Percentiles rank a stretch among this genome's conserved stretches.
Conservation (phyloP, 2,113 vertebrate species). For the Odocoileus virginianus region DNA sequence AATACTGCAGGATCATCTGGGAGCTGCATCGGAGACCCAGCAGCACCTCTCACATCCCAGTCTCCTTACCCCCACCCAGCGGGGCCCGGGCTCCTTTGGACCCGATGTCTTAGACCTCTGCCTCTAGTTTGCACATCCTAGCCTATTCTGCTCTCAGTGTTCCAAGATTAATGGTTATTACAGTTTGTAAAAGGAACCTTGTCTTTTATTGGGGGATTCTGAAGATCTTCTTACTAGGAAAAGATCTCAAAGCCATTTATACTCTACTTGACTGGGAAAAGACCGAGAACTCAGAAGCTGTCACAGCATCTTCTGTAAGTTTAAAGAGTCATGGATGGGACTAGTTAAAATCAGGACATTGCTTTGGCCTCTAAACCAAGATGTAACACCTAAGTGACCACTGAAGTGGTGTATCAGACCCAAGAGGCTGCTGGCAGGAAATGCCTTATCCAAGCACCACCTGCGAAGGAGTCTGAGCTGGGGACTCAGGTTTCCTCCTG, state of each 20-base stretch:
- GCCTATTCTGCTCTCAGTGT: neutral
- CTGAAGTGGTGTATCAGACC: neutral
- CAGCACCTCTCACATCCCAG: neutral
- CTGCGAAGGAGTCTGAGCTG: too few species aligned
- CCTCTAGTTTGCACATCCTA: neutral
- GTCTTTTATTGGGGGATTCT: neutral
- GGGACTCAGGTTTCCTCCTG: neutral
- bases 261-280: neutral
- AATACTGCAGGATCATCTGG: slow-evolving; percentile 46
- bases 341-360: neutral
- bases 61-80: neutral
- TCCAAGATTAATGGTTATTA: neutral
- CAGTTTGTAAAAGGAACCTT: neutral
- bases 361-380: neutral
- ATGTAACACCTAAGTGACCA: neutral
- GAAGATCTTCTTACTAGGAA: neutral
- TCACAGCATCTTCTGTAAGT: neutral
- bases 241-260: neutral
- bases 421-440: neutral
- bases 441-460: too few species aligned
- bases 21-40: neutral
- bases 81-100: neutral
- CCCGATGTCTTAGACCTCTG: neutral
- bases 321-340: neutral
- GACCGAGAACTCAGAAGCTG: neutral